These are phyloP conservation scores for Epizoanthus rinbou DNA, from an alignment of 92 coral and sea anemone species.

Conservation along the genomic window DNA sequence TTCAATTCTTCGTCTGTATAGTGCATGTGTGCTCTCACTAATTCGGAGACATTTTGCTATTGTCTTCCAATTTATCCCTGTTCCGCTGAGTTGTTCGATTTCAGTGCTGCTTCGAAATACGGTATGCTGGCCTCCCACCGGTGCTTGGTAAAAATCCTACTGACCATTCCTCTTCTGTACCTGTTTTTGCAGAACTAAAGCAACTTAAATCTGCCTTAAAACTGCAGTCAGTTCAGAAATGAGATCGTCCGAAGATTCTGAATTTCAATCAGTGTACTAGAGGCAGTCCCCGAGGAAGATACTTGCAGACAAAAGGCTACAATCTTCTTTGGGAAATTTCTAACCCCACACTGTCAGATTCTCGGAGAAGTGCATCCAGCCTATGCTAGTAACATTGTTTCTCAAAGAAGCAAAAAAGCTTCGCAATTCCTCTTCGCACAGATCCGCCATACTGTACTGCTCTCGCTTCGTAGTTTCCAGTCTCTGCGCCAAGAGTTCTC, in stretches of 20 bases:
- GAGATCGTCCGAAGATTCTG: too few species aligned
- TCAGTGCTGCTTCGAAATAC: conserved; percentile 7
- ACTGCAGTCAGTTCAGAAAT: too few species aligned
- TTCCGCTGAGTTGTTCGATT: conserved; percentile 13
- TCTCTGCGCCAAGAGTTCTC: conserved; percentile 22
- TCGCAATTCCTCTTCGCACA: conserved; percentile 1
- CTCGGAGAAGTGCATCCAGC: conserved; percentile 10
- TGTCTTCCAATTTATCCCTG: conserved; percentile 24
- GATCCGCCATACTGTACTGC: neutral
- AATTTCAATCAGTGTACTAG: too few species aligned
- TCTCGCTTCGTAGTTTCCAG: conserved; percentile 20
- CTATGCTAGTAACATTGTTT: conserved; percentile 38
- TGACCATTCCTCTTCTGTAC: too few species aligned
- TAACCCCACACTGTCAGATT: conserved; percentile 38
- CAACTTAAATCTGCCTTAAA: too few species aligned
- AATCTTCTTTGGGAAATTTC: conserved; percentile 49
- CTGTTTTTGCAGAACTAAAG: too few species aligned
- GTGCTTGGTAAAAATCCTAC: neutral
- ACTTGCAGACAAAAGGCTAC: conserved; percentile 15
- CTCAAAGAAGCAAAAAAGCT: conserved; percentile 24
- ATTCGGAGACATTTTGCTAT: conserved; percentile 10
- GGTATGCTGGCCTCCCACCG: conserved; percentile 27
- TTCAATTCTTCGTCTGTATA: neutral
- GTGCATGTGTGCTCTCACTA: conserved; percentile 8
- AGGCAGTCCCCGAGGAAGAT: too few species aligned